Evolutionary conservation across 2,888 invertebrate species (phyloP).

Genomic region (Urechis unicinctus): DNA sequence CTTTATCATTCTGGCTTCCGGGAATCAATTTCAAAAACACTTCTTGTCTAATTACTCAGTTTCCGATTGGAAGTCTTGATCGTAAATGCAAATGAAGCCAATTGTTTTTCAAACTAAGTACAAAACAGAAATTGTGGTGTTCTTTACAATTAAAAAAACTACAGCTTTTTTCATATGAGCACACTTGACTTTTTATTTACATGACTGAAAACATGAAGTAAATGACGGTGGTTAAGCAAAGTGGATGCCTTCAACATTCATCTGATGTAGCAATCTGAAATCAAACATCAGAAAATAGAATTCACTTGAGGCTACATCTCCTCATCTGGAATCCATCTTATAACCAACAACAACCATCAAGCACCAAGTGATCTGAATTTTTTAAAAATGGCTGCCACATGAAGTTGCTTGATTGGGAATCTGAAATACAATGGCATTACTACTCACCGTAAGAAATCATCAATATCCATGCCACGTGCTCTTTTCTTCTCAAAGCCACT

Average conservation of each 20-base stretch:
- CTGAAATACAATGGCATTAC: no score
- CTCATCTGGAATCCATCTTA: background rate
- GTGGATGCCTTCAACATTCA: constrained; percentile 89
- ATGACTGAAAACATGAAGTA: background rate
- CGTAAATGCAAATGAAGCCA: no score
- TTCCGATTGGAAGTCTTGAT: background rate
- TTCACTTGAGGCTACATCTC: no score
- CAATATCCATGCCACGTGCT: constrained; percentile 89
- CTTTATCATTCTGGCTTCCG: constrained; percentile 12
- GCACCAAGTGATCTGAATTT: no score
- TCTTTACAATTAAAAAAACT: no score
- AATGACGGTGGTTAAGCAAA: constrained; percentile 60
- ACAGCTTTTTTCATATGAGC: no score
- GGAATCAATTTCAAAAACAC: constrained; percentile 7
- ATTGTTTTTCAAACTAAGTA: no score
- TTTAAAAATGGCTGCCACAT: no score
- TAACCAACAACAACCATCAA: background rate
- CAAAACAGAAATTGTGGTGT: no score
- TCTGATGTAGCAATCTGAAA: constrained; percentile 70
- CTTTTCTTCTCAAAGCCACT: constrained; percentile 69
- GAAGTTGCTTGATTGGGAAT: no score
- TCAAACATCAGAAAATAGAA: constrained; percentile 19
- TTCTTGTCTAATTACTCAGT: constrained; percentile 8
- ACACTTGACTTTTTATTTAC: no score
- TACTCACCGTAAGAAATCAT: constrained; percentile 75